Evolutionary conservation across 2,888 invertebrate genomes (phyloP), one percentile per base, ranked within the genome.

Genomic region (Sisyra terminalis): DNA sequence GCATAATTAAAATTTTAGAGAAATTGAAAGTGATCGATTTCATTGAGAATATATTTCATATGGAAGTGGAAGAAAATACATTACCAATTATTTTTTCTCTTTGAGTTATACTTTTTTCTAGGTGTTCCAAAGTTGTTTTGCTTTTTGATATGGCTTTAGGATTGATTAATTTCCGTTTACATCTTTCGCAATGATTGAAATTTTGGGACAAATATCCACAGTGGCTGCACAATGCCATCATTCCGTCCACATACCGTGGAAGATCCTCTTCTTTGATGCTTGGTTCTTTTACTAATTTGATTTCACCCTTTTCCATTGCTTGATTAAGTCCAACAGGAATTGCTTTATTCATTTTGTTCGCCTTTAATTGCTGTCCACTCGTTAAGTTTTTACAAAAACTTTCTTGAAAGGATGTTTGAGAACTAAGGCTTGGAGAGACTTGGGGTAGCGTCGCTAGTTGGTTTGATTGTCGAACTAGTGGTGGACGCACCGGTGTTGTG

Each of bases 121-220:
- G 3, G 10, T 9, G 15, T 39, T 24, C 24, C 24, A 24, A 7
- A 24, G 7, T 24, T 7, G 5, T 24, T 24, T 24, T 24, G 3
- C 5, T 24, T 15, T 31, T 37, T 4, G 37, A 17, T 14, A 43
- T 56, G 1, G 64, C 52, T 61, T 81, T 83, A 24, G 81, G 80
- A 53, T 80, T 76, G 46, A 80, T 79, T 51, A 84, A 72, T 54
- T 76, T 73, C 52, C 76, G 67, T 56, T 71, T 75, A 64, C 84
- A 84, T 50, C 73, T 60, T 60, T 80, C 75, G 63, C 90, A 90
- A 46, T 73, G 74, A 51, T 75, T 78, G 58, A 87, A 84, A 59
- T 87, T 80, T 51, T 72, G 70, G 41, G 86, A 85, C 37, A 78
- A 71, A 55, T 79, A 77, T 13, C 89, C 89, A 59, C 90, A 90